These are phyloP conservation scores for Carcinoscorpius rotundicauda DNA, from an alignment of 1,140 invertebrate species.

Conservation along the genomic window DNA sequence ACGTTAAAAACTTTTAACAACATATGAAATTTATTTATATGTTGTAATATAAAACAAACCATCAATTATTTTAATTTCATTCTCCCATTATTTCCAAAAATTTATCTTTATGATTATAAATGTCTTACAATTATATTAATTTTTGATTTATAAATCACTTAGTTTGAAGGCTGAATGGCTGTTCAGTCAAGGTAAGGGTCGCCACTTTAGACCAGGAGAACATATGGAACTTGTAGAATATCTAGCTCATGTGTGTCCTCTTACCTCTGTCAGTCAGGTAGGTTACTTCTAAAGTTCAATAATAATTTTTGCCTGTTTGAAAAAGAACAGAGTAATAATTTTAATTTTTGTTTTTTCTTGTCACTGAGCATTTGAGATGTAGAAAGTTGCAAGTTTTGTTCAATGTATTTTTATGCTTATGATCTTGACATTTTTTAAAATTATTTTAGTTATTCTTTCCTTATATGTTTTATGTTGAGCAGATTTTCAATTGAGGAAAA, in stretches of 20 bases:
- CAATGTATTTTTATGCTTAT: conserved; percentile 1
- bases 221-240: conserved; percentile 69
- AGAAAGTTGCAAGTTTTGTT: background rate
- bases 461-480: background rate
- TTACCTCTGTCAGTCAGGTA: conserved; percentile 42
- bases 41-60: no score
- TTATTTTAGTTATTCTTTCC: conserved; percentile 1
- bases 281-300: background rate
- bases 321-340: background rate
- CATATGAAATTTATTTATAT: no score
- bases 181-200: conserved; percentile 79
- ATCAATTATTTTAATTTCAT: no score
- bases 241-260: conserved; percentile 57
- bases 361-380: background rate
- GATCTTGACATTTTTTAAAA: background rate
- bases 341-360: background rate
- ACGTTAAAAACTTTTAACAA: no score
- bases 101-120: no score
- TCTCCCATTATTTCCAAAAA: no score
- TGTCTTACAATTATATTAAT: no score
- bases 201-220: conserved; percentile 72
- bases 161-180: conserved; percentile 91
- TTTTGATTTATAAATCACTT: no score
- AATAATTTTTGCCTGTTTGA: background rate
- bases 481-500: background rate